phyloP scores from a whole-genome alignment of 2,888 invertebrate genomes.

The Ditula angustiorana region DNA sequence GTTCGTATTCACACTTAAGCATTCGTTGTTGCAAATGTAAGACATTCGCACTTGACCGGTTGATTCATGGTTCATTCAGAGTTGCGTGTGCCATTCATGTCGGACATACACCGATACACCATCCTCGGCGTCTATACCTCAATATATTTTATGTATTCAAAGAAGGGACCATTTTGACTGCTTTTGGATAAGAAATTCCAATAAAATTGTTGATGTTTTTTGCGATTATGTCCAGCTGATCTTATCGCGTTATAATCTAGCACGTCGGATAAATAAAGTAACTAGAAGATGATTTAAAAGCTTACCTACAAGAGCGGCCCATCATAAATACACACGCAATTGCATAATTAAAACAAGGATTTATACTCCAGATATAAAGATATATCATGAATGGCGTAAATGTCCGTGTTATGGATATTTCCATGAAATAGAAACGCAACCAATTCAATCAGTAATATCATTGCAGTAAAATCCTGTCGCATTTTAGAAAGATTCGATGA shows the following conservation, averaged over 20 bases:
- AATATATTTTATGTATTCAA: neutral
- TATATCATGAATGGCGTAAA: constrained; percentile 53
- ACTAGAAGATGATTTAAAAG: constrained; percentile 15
- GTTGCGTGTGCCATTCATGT: constrained; percentile 35
- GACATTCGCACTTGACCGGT: constrained; percentile 36
- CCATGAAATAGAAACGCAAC: constrained; percentile 16
- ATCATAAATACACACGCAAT: constrained; percentile 38
- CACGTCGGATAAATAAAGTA: neutral
- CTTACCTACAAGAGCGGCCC: constrained; percentile 6
- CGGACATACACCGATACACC: constrained; percentile 6
- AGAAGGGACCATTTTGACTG: neutral
- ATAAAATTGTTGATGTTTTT: no score
- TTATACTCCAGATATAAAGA: constrained; percentile 52
- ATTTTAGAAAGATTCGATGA: constrained; percentile 3
- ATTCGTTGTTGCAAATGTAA: constrained; percentile 34
- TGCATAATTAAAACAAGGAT: constrained; percentile 48
- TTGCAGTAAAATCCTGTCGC: neutral
- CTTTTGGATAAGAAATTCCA: neutral
- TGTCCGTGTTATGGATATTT: constrained; percentile 53
- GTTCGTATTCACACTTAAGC: constrained; percentile 35
- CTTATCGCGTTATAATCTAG: constrained; percentile 17
- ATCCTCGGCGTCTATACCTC: neutral
- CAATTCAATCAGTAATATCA: constrained; percentile 28
- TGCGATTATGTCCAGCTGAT: no score
- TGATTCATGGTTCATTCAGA: constrained; percentile 39